Evolutionary conservation across 2,113 vertebrate genomes (phyloP).

Genomic region (Podarcis raffonei): DNA sequence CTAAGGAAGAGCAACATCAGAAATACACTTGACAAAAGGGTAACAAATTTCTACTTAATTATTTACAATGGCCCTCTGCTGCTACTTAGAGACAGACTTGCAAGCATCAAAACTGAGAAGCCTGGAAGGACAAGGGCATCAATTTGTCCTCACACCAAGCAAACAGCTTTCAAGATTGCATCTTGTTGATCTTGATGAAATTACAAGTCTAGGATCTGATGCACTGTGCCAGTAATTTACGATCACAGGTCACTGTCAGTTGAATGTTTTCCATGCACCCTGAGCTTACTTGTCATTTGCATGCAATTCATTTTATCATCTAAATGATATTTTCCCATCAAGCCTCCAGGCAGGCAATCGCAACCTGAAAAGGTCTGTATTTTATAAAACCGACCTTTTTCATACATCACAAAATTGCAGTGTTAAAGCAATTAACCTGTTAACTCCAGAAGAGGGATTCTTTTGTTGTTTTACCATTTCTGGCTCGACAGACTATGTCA

Average conservation of each 20-base stretch:
- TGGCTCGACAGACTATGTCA: constrained; percentile 56
- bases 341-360: constrained; percentile 53
- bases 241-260: constrained; percentile 76
- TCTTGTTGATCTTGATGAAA: constrained; percentile 86
- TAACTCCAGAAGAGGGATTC: constrained; percentile 57
- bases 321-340: constrained; percentile 69
- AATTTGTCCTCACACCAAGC: constrained; percentile 78
- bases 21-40: constrained; percentile 86
- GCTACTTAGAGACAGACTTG: constrained; percentile 78
- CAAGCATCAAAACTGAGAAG: constrained; percentile 68
- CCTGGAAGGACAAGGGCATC: constrained; percentile 82
- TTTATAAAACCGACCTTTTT: constrained; percentile 50
- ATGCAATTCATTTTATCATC: constrained; percentile 74
- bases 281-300: constrained; percentile 74
- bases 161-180: constrained; percentile 80
- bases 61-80: constrained; percentile 82
- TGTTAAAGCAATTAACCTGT: constrained; percentile 72
- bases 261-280: constrained; percentile 73
- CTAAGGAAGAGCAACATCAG: constrained; percentile 80
- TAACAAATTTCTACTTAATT: constrained; percentile 89
- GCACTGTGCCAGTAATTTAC: constrained; percentile 79
- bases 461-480: constrained; percentile 62
- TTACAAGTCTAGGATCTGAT: constrained; percentile 77
- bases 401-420: constrained; percentile 47
- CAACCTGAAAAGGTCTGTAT: constrained; percentile 56